phyloP scores from a whole-genome alignment of 1,140 invertebrate species.

The Drosophila pallidifrons region DNA sequence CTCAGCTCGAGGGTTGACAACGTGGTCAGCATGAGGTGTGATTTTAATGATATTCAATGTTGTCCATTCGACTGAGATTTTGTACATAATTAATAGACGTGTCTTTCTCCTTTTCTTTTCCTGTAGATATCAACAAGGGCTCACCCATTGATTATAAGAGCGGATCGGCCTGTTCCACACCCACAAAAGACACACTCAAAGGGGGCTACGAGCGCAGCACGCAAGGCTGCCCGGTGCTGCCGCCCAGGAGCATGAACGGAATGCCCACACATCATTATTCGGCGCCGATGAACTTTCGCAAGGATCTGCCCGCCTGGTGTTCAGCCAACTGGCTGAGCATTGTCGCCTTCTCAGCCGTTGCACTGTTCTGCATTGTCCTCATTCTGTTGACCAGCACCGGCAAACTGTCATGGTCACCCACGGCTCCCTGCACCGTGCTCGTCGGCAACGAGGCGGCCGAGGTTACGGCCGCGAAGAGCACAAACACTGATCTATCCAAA shows the following conservation, averaged over 20 bases:
- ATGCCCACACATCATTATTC: constrained; percentile 84
- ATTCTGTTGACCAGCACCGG: constrained; percentile 95
- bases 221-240: constrained; percentile 88
- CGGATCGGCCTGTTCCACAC: constrained; percentile 84
- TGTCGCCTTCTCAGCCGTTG: constrained; percentile 92
- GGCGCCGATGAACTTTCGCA: constrained; percentile 90
- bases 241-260: constrained; percentile 89
- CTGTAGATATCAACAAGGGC: constrained; percentile 93
- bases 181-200: constrained; percentile 86
- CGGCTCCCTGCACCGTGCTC: constrained; percentile 92
- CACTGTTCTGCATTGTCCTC: constrained; percentile 92
- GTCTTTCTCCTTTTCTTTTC: not conserved
- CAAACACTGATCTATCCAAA: constrained; percentile 82
- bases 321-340: constrained; percentile 96
- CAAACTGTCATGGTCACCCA: constrained; percentile 92
- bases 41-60: constrained; percentile 54
- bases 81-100: constrained; percentile 38
- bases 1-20: constrained; percentile 10
- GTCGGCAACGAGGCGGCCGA: constrained; percentile 88
- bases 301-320: constrained; percentile 93
- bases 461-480: constrained; percentile 84
- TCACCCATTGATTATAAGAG: constrained; percentile 93
- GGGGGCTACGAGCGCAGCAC: constrained; percentile 89
- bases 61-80: constrained; percentile 11
- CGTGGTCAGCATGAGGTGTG: constrained; percentile 43